Conservation (phyloP, 2,888 invertebrate genomes). For the Pristionchus fissidentatus region DNA sequence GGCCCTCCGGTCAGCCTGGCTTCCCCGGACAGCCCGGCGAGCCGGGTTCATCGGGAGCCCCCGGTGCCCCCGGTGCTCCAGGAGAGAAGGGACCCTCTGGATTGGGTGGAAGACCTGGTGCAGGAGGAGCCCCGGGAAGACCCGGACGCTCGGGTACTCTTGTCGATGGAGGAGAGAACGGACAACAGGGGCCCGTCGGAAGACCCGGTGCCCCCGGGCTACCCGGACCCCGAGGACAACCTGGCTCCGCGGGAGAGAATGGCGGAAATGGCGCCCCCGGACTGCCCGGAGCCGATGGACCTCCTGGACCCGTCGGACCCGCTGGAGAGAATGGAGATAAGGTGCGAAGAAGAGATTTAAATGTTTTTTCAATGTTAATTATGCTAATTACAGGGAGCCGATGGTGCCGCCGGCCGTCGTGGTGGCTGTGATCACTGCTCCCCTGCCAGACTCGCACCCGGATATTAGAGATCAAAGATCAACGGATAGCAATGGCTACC, state of each 20-base stretch:
- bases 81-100: conserved; percentile 47
- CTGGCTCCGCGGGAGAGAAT: conserved; percentile 44
- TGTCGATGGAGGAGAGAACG: conserved; percentile 24
- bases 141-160: conserved; percentile 47
- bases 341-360: not conserved
- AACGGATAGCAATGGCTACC: not conserved
- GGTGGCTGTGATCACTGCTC: conserved; percentile 56
- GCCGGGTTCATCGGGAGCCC: conserved; percentile 37
- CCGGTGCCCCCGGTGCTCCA: conserved; percentile 14
- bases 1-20: conserved; percentile 40
- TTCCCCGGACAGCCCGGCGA: conserved; percentile 46
- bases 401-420: conserved; percentile 46
- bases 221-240: conserved; percentile 44
- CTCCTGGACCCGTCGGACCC: conserved; percentile 40
- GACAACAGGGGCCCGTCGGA: conserved; percentile 32
- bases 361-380: not conserved
- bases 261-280: conserved; percentile 27
- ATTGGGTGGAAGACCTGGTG: conserved; percentile 41
- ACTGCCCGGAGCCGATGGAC: conserved; percentile 33
- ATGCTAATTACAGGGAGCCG: conserved; percentile 12
- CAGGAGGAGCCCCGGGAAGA: conserved; percentile 8
- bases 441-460: conserved; percentile 51
- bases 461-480: conserved; percentile 51
- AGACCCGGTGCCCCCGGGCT: conserved; percentile 47
- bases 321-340: conserved; percentile 33